Evolutionary conservation across 2,797 vertebrate genomes (phyloP).

Genomic region (Mastacembelus armatus): DNA sequence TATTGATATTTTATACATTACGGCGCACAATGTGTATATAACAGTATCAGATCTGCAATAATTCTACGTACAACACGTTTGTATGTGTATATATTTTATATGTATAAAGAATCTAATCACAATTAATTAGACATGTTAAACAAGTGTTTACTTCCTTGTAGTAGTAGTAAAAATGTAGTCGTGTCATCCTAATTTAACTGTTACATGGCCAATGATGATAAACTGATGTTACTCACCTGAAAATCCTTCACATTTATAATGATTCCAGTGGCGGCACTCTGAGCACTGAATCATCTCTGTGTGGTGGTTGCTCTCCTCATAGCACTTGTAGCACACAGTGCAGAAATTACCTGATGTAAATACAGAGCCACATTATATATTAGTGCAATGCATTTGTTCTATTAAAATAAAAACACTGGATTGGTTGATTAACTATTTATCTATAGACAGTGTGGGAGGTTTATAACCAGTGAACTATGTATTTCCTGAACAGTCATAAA

Average conservation of each 20-base stretch:
- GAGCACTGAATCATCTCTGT: conserved; percentile 90
- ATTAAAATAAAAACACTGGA: not conserved
- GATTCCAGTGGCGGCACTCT: conserved; percentile 90
- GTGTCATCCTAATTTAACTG: too few relatives aligned
- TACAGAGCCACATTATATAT: not conserved
- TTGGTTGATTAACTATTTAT: not conserved
- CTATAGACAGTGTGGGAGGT: not conserved
- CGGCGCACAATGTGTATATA: too few relatives aligned
- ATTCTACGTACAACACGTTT: not conserved
- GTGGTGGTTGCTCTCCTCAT: conserved; percentile 84
- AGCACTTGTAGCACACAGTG: conserved; percentile 90
- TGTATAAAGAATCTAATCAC: not conserved
- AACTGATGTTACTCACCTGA: conserved; percentile 90
- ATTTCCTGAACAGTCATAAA: not conserved
- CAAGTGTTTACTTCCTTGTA: not conserved
- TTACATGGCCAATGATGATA: too few relatives aligned
- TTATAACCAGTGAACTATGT: not conserved
- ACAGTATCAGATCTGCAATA: too few relatives aligned
- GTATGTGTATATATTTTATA: not conserved
- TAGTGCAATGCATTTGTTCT: not conserved
- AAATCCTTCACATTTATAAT: conserved; percentile 90
- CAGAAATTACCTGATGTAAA: conserved; percentile 88
- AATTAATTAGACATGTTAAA: not conserved
- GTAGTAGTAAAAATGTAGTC: not conserved
- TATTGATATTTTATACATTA: too few relatives aligned